Evolutionary conservation across 2,797 vertebrate species (phyloP).

Genomic region (Gallinago stenura): DNA sequence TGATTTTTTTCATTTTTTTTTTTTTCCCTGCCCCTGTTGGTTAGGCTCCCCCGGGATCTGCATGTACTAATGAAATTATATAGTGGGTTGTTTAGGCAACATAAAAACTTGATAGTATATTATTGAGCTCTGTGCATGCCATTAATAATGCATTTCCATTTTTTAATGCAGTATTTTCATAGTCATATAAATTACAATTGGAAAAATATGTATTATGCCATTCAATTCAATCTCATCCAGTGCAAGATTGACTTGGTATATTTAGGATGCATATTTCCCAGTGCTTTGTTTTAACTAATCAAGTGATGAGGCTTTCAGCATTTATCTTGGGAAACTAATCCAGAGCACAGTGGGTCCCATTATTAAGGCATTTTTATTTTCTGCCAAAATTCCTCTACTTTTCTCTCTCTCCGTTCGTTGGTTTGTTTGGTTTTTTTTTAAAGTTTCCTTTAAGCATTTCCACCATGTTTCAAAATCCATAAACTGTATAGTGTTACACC

Average conservation of each 20-base stretch:
- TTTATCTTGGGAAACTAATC: not conserved
- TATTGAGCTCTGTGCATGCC: not conserved
- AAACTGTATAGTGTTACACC: not conserved
- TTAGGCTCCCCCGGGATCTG: not conserved
- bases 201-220: not conserved
- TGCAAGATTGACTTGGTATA: not conserved
- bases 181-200: slow-evolving; percentile 10
- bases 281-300: slow-evolving; percentile 19
- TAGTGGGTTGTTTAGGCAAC: not conserved
- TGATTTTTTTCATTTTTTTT: not conserved
- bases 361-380: not conserved
- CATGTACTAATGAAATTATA: not conserved
- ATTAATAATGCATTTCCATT: slow-evolving; percentile 28
- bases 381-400: not conserved
- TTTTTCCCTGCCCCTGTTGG: not conserved
- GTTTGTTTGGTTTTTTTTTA: not conserved
- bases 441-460: not conserved
- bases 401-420: not conserved
- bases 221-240: not conserved
- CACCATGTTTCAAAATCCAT: not conserved
- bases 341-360: not conserved
- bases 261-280: not conserved
- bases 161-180: not conserved
- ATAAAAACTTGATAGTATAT: not conserved
- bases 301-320: not conserved